Base-by-base conservation (phyloP, 2,113 vertebrate species). In the Phyllostomus hastatus region DNA sequence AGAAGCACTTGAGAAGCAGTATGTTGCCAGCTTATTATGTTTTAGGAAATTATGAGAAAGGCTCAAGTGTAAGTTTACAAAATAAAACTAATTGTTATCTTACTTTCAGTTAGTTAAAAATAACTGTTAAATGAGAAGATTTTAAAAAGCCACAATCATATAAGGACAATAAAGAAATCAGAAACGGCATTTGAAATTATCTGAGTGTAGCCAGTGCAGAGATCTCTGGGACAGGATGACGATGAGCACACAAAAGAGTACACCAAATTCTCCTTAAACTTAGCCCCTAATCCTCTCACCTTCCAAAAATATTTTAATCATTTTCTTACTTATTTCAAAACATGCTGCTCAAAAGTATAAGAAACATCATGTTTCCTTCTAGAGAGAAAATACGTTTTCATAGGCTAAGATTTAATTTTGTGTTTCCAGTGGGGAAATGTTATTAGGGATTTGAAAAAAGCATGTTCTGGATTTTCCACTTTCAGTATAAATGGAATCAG, bases 181-280 rank as follows among this genome's bases (percentile, higher is more conserved):
- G 46, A 66, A 38, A 76, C 15, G 46, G 46, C 50, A 46, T n/a
- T 16, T 46, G 20, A 57, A 43, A 7, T 19, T 88, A 76, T 59
- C 5, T 28, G 8, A 59, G 10, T 33, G 59, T 38, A n/a, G 79
- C 20, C 20, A 76, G 52, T 11, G 9, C 43, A n/a, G 33, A 50
- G 17, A 52, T 4, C 1, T 0, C 16, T 3, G 16, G n/a, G n/a
- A 4, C 46, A 16, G 33, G 20, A 2, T 3, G 3, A 0, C 3
- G 12, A 1, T 1, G 7, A 28, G 12, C 7, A 2, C 46, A 73
- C 35, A 38, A n/a, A 33, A 43, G 41, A 19, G 12, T 0, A 4
- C 1, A 0, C 10, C 35, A 2, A 2, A 9, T 24, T 67, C 54
- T 50, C 61, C 43, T 31, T 28, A 31, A 31, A 22, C 35, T 38